A percentile compares a stretch with the other conserved stretches of the same genome.
Conservation (phyloP, 2,797 vertebrate genomes). For the Rhabdophis nuchalis region DNA sequence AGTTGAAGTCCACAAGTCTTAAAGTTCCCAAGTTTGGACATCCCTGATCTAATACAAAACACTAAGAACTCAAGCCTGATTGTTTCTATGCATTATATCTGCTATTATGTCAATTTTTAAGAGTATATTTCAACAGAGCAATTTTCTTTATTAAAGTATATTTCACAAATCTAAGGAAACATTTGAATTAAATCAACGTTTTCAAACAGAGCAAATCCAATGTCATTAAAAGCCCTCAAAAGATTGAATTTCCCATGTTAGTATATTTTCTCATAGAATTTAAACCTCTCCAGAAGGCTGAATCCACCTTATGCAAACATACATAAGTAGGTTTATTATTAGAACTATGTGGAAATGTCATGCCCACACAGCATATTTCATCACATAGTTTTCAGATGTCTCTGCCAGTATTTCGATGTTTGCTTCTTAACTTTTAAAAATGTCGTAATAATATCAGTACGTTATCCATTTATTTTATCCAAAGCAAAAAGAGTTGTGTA, state of each 20-base stretch:
- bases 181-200: neutral
- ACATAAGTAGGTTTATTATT: constrained; percentile 60
- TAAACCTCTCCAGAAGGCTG: constrained; percentile 53
- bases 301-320: constrained; percentile 57
- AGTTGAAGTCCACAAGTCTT: too few relatives aligned
- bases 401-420: constrained; percentile 50
- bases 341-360: constrained; percentile 52
- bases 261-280: constrained; percentile 46
- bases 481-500: constrained; percentile 24
- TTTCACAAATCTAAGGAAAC: neutral
- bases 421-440: constrained; percentile 39
- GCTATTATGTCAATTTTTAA: neutral
- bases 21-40: too few relatives aligned
- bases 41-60: neutral
- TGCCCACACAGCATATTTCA: constrained; percentile 56
- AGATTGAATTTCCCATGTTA: constrained; percentile 42
- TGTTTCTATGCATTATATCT: neutral
- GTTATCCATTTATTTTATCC: constrained; percentile 44
- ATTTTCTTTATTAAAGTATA: neutral
- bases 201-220: constrained; percentile 3
- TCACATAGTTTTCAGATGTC: constrained; percentile 54
- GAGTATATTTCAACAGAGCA: neutral
- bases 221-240: constrained; percentile 23
- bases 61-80: neutral
- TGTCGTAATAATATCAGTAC: constrained; percentile 18